Percentiles rank a stretch among this genome's conserved stretches.
Evolutionary conservation across 2,113 vertebrate genomes (phyloP).

Genomic region (Saguinus imperator): DNA sequence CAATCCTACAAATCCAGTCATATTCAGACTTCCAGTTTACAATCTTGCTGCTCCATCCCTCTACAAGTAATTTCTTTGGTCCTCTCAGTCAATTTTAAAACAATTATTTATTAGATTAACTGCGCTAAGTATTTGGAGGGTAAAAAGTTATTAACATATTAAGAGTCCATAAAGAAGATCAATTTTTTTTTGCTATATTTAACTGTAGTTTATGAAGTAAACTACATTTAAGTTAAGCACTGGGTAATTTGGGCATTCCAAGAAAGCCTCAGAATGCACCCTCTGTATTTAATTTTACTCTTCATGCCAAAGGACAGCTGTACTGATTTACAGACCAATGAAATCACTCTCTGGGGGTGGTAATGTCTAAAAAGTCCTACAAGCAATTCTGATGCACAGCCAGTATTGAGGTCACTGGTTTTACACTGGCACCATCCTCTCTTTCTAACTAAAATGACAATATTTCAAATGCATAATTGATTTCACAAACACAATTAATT

Average conservation of each 20-base stretch:
- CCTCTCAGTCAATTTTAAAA: slow-evolving; percentile 15
- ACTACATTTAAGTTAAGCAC: neutral
- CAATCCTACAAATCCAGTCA: neutral
- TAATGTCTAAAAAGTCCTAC: neutral
- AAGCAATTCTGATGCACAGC: neutral
- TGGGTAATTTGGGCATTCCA: neutral
- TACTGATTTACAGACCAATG: neutral
- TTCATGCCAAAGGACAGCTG: neutral
- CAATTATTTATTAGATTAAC: neutral
- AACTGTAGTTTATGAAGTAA: neutral
- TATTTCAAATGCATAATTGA: slow-evolving; percentile 21
- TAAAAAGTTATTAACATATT: neutral
- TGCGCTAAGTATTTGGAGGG: neutral
- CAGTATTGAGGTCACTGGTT: neutral
- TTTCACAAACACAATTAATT: slow-evolving; percentile 12
- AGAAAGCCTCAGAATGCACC: neutral
- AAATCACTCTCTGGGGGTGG: neutral
- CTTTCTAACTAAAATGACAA: neutral
- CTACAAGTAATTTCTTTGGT: neutral
- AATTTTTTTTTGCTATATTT: neutral
- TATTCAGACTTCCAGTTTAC: neutral
- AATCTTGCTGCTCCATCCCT: neutral
- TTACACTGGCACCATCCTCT: neutral
- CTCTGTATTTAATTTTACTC: slow-evolving; percentile 36
- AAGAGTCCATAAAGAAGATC: neutral